These are phyloP conservation scores for Episyrphus balteatus DNA, from an alignment of 1,140 invertebrate species.

Conservation along the genomic window DNA sequence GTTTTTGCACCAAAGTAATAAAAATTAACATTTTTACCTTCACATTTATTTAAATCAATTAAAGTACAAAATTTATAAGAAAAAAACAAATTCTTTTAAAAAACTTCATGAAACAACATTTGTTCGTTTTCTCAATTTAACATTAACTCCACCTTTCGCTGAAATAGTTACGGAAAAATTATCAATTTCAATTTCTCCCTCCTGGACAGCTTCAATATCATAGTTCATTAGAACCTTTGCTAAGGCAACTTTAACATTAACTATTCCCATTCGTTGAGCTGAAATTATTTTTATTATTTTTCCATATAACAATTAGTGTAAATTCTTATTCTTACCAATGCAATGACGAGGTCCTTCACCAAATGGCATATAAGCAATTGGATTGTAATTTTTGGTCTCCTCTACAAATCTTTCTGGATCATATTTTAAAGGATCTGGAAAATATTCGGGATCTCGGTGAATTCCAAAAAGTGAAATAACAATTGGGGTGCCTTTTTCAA, in stretches of 20 bases:
- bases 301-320: not conserved
- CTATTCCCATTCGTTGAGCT: constrained; percentile 21
- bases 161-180: constrained; percentile 6
- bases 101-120: too few species aligned
- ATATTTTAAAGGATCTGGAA: constrained; percentile 52
- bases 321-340: constrained; percentile 40
- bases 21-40: too few species aligned
- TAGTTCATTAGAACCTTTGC: constrained; percentile 17
- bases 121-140: too few species aligned
- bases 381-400: constrained; percentile 31
- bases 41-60: too few species aligned
- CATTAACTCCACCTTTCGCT: constrained; percentile 4
- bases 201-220: constrained; percentile 12
- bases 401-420: constrained; percentile 52
- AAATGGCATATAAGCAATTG: constrained; percentile 49
- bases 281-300: not conserved
- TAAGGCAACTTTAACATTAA: constrained; percentile 25
- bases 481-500: constrained; percentile 39
- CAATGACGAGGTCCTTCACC: constrained; percentile 56
- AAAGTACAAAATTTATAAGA: too few species aligned
- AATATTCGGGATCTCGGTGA: constrained; percentile 44
- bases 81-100: too few species aligned
- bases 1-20: too few species aligned
- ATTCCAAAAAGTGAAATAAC: constrained; percentile 36
- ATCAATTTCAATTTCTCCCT: constrained; percentile 11